Evolutionary conservation across 1,140 invertebrate species (phyloP), one percentile per base, ranked within the genome.

Genomic region (Drosophila nikananu): DNA sequence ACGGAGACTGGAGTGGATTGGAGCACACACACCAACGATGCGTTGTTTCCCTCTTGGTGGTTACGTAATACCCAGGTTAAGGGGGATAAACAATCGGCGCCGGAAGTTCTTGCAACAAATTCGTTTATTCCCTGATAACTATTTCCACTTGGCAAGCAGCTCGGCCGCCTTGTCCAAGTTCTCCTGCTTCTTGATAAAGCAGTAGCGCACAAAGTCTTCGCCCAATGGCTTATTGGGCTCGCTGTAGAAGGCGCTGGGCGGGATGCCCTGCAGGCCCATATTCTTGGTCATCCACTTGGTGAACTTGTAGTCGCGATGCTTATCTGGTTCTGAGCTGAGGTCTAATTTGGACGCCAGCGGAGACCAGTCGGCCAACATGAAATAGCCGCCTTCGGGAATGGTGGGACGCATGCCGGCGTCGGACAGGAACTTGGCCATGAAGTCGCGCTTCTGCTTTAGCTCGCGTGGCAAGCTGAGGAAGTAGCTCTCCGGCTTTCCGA

Each of bases 361-460:
- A n/a, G 95, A 95, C 96, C 98, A 99, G 93, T 99, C 97, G 4
- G 98, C 98, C 13, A 99, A 91, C 95, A 99, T 97, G 93, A 99
- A 99, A 93, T 99, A 99, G 0, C 99, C 99, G 17, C 97, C 98
- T 74, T 99, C 97, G 0, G 99, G 99, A 51, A 99, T 94, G 2
- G 97, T 98, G 1, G 98, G 98, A 19, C 95, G 95, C 95, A 99
- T 97, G 1, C 98, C 98, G 60, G 96, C 95, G 7, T 98, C 96
- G 10, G 74, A 92, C 2, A 99, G 93, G 51, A 97, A 95, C 83
- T 96, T 96, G 0, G 95, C 96, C 94, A 99, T 96, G 75, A 94
- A 96, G 91, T 99, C 97, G 25, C 98, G 93, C 93, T 99, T 99
- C 10, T 95, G 94, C 74, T 96, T 80, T 21, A 99, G 93, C 92